Evolutionary conservation across 2,113 vertebrate species (phyloP).

Genomic region (Acanthochromis polyacanthus): DNA sequence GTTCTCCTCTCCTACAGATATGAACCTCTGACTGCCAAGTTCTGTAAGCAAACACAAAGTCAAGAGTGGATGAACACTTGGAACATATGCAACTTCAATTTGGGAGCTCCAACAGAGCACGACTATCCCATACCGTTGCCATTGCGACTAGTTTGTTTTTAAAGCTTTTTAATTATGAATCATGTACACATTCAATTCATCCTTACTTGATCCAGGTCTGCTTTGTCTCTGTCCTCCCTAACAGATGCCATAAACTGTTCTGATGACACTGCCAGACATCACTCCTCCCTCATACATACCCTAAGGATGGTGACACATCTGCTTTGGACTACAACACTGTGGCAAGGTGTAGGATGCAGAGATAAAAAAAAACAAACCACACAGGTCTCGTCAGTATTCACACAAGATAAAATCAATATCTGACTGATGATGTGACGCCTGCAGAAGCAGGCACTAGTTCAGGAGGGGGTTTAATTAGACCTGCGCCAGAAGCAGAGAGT

Average conservation of each 20-base stretch:
- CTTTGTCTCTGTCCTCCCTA: slow-evolving; percentile 24
- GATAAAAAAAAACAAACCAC: slow-evolving; percentile 37
- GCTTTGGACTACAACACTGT: slow-evolving; percentile 31
- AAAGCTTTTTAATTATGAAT: background rate
- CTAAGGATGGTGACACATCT: slow-evolving; percentile 53
- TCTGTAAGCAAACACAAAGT: slow-evolving; percentile 67
- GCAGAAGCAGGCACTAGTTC: slow-evolving; percentile 20
- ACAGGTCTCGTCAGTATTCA: background rate
- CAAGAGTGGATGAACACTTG: slow-evolving; percentile 50
- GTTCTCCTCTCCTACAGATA: slow-evolving; percentile 57
- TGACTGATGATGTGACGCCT: slow-evolving; percentile 35
- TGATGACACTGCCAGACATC: slow-evolving; percentile 30
- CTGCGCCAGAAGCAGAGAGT: slow-evolving; percentile 31
- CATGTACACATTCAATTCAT: slow-evolving; percentile 5
- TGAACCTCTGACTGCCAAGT: slow-evolving; percentile 50
- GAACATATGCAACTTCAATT: slow-evolving; percentile 27
- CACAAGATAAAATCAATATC: slow-evolving; percentile 18
- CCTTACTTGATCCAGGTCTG: slow-evolving; percentile 4
- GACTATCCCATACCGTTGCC: background rate
- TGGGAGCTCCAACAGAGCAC: slow-evolving; percentile 28
- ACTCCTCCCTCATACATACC: slow-evolving; percentile 38
- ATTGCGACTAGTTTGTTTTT: background rate
- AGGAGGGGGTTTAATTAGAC: slow-evolving; percentile 58
- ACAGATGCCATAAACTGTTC: slow-evolving; percentile 27
- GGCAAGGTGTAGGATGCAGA: slow-evolving; percentile 1